A percentile compares a stretch with the other conserved stretches of the same genome.
Conservation (phyloP, 2,113 vertebrate species). For the Pelusios castaneus region DNA sequence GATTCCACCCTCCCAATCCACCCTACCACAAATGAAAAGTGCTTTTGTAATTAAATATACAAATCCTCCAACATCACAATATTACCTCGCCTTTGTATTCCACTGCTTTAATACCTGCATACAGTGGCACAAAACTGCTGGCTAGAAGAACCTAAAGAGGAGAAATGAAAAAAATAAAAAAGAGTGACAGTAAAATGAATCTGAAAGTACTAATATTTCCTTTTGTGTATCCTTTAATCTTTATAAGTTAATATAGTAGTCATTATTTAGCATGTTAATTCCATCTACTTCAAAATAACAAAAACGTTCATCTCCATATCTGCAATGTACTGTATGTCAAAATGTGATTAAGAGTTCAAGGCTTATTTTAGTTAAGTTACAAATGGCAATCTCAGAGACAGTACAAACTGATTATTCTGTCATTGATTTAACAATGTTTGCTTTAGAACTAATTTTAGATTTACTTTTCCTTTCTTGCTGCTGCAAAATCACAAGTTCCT, state of each 20-base stretch:
- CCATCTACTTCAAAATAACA: background rate
- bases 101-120: slow-evolving; percentile 86
- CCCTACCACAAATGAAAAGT: background rate
- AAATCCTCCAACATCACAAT: accelerated
- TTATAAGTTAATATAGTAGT: background rate
- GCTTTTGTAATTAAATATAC: background rate
- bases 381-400: background rate
- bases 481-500: background rate
- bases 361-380: background rate
- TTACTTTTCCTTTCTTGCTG: background rate
- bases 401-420: background rate
- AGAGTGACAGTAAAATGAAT: background rate
- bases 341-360: background rate
- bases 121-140: slow-evolving; percentile 91
- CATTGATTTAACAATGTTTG: background rate
- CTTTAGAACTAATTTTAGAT: background rate
- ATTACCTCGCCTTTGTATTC: slow-evolving; percentile 91
- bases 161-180: background rate
- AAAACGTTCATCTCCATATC: background rate
- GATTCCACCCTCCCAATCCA: background rate
- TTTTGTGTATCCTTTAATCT: accelerated
- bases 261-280: background rate
- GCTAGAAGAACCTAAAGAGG: slow-evolving; percentile 85
- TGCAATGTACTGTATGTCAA: background rate
- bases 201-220: background rate